Base-by-base conservation (phyloP, 1,140 invertebrate species). In the Potamilus streckersoni region DNA sequence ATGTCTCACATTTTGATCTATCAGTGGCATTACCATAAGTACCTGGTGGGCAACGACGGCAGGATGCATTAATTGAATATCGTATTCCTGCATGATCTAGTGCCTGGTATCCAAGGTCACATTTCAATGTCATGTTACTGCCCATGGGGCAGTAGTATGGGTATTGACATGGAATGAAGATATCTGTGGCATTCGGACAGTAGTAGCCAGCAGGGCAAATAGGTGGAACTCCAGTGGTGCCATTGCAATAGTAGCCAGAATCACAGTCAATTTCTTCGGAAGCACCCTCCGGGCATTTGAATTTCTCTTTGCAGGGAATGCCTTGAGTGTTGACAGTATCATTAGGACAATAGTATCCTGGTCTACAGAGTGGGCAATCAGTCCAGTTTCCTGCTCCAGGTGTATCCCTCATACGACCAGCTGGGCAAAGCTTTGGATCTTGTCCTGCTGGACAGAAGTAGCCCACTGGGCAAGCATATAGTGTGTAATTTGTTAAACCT, bases 261-360 rank as follows among this genome's bases (percentile, higher is more conserved):
- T 80, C 66, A 75, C 88, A 89, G 61, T 84, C 82, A 1, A 76
- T 78, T 61, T 83, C 82, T 3, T 87, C 70, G 2, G 87, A 71
- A 13, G 88, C 72, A 17, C 88, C 78, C n/a, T 73, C 75, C 20
- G 82, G 84, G 68, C 88, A 89, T 59, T 87, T 84, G 64, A 74
- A 88, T 0, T 76, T 84, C 68, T 82, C 83, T 56, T 81, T 71
- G 74, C 88, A 89, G 5, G 88, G 88, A 11, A 88, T 88, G n/a
- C 87, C 87, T 38, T 84, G 79, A 1, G 81, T 84, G 74, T 89
- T 89, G 14, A 80, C 79, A 8, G 88, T 89, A 71, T 87, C 87
- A 76, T 89, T 88, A 2, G 87, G 87, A 76, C 88, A 89, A 75
- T 85, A 89, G 77, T 88, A 88, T 1, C 88, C 88, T 23, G 82